Base-by-base conservation (phyloP, 2,113 vertebrate species). In the Ciconia boyciana region DNA sequence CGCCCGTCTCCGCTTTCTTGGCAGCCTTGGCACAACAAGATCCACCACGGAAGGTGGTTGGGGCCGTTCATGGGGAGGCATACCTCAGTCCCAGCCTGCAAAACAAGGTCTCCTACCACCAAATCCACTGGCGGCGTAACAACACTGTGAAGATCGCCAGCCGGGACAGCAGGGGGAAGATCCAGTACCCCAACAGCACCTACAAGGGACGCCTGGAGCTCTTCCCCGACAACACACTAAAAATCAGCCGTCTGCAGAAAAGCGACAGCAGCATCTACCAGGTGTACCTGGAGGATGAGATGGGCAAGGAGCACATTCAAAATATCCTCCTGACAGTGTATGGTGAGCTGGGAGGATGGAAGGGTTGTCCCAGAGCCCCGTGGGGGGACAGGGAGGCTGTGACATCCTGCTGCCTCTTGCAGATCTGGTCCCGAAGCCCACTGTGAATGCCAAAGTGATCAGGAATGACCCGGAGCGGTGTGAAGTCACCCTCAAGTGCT, bases 391-490 rank as follows among this genome's bases (percentile, higher is more conserved):
- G 51, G 46, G 31, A 6, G 11, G n/a, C 10, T 61, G 41, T 88
- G 61, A 69, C 43, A 11, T 15, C 39, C 29, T 0, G 0, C 7
- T 43, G 29, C 4, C 17, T 64, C 72, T 79, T 74, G 66, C 49
- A 95, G 94, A 83, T 2, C 44, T 6, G 13, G 75, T 94, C 18
- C 89, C 93, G 0, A 89, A 94, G 25, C 93, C 89, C 39, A 39
- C 8, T 0, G 39, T 93, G 68, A 17, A 1, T 0, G 51, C 10
- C 13, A 15, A 10, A 6, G 36, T 70, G 28, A 36, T 3, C 4
- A 2, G 0, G 1, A 2, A 2, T 6, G 16, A 36, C 6, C 3
- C 6, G 0, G 0, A 0, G 1, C 0, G 0, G 13, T 93, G 91
- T 1, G 0, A 20, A 4, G 87, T 13, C 74, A 84, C 1, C 51